Conservation (phyloP, 2,797 vertebrate genomes). For the Galaxias olidus region DNA sequence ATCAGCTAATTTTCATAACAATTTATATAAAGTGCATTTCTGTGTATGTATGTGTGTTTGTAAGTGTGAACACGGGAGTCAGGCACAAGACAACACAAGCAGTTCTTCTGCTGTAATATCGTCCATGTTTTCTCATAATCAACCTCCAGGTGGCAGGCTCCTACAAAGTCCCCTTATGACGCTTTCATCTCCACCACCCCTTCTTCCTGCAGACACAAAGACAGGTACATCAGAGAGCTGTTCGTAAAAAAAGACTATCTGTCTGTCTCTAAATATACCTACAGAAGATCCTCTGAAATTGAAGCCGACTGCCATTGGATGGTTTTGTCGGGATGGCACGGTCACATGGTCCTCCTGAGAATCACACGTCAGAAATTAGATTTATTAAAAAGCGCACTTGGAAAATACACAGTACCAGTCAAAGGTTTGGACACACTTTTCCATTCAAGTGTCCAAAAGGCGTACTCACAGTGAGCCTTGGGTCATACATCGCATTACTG, state of each 20-base stretch:
- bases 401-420: neutral
- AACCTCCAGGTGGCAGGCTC: conserved; percentile 35
- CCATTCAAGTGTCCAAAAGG: neutral
- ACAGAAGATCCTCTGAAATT: conserved; percentile 41
- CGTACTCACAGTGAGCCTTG: conserved; percentile 38
- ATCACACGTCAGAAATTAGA: too few relatives aligned
- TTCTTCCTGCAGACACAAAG: conserved; percentile 12
- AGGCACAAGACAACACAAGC: conserved; percentile 55
- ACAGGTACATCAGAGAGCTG: neutral
- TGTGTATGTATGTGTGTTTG: conserved; percentile 22
- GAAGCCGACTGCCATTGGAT: conserved; percentile 53
- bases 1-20: conserved; percentile 2
- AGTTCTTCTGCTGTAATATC: conserved; percentile 72
- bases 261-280: conserved; percentile 27
- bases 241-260: too few relatives aligned
- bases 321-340: conserved; percentile 21
- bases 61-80: conserved; percentile 20
- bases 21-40: neutral
- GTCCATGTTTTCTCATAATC: conserved; percentile 34
- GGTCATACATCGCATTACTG: conserved; percentile 53
- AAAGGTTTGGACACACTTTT: too few relatives aligned
- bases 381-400: neutral
- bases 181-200: conserved; percentile 21
- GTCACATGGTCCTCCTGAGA: conserved; percentile 37
- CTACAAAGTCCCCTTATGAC: conserved; percentile 1